Conservation (phyloP, 2,888 invertebrate species). For the Brachylomia viminalis region DNA sequence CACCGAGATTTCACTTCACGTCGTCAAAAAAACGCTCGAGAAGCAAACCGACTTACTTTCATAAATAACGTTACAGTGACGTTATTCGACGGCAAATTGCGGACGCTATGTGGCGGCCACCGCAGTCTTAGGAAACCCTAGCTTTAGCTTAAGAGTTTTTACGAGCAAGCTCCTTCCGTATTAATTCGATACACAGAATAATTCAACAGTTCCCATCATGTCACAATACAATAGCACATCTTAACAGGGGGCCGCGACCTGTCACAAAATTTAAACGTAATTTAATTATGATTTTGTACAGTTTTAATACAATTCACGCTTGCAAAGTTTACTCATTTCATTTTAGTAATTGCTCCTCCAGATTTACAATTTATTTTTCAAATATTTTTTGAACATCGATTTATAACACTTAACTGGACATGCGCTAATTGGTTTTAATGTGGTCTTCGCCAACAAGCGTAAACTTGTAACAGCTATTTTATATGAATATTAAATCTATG, state of each 20-base stretch:
- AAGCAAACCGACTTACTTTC: too few relatives aligned
- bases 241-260: not conserved
- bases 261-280: constrained; percentile 10
- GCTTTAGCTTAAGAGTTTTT: too few relatives aligned
- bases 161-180: too few relatives aligned
- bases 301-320: constrained; percentile 29
- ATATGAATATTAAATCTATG: constrained; percentile 42
- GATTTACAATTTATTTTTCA: not conserved
- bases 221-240: not conserved
- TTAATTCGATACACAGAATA: too few relatives aligned
- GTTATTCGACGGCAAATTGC: too few relatives aligned
- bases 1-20: too few relatives aligned
- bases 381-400: not conserved
- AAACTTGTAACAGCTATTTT: constrained; percentile 3
- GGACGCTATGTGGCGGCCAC: too few relatives aligned
- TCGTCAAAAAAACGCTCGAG: too few relatives aligned
- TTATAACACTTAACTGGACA: not conserved
- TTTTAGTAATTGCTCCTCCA: constrained; percentile 6
- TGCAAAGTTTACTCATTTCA: constrained; percentile 14
- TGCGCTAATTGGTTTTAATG: not conserved
- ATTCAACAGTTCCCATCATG: not conserved
- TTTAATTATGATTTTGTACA: constrained; percentile 44
- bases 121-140: too few relatives aligned
- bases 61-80: too few relatives aligned
- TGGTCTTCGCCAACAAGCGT: constrained; percentile 30